Base-by-base conservation (phyloP, 2,797 vertebrate species). In the Danionella dracula region DNA sequence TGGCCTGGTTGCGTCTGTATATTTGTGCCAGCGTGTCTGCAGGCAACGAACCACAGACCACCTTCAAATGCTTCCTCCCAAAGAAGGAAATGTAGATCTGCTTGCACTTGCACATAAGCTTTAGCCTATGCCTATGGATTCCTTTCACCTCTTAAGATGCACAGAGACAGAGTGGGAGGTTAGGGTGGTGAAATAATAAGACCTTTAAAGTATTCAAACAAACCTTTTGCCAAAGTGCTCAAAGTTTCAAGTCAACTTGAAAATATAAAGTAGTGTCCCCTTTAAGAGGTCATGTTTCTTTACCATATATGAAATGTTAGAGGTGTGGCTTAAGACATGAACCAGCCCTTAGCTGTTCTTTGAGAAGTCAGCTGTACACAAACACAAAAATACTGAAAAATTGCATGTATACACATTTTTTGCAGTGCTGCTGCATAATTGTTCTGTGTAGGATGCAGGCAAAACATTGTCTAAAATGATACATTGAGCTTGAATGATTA, bases 251-350 rank as follows among this genome's bases (percentile, higher is more conserved):
- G 5, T 51, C 19, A 54, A 56, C 38, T 41, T 56, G 19, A 56
- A 56, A 56, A 20, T n/a, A 46, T 16, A 34, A 20, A 29, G 21
- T 44, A 21, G 73, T 81, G 23, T 73, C 66, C 49, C 66, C 81
- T 85, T 87, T 83, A 84, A 85, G 77, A 77, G 45, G 27, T 48
- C 32, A 62, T 27, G 13, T 31, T 66, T 60, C 53, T 32, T 51
- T 46, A 72, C 85, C 77, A 73, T 83, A 82, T 83, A 72, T 76
- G 79, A 76, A 0, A 1, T 15, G 34, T 49, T 70, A 29, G 32
- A 81, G 82, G 20, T 66, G 77, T 81, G 76, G 72, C 23, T 73
- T 48, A 5, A 12, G 3, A 17, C 40, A 8, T 49, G 9, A 15
- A 16, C 37, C 44, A 4, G 15, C 12, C 37, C 20, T 66, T 57